A percentile compares a stretch with the other conserved stretches of the same genome.
phyloP scores from a whole-genome alignment of 2,888 invertebrate species.

The Sympetrum striolatum region DNA sequence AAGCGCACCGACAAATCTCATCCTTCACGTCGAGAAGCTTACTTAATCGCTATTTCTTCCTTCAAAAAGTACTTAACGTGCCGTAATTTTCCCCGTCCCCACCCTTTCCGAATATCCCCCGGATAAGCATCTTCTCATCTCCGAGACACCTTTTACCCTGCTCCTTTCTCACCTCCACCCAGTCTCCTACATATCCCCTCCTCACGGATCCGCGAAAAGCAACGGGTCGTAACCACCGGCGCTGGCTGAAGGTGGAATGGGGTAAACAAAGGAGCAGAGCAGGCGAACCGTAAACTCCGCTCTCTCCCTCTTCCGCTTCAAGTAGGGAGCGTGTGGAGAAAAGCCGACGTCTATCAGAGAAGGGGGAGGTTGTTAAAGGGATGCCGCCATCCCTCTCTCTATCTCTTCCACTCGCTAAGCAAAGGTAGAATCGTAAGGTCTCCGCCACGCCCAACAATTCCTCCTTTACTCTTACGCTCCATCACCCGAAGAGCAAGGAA shows the following conservation, averaged over 20 bases:
- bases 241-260: conserved; percentile 34
- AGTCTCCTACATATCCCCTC: neutral
- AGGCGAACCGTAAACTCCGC: conserved; percentile 40
- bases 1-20: neutral
- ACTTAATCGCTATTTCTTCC: neutral
- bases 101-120: neutral
- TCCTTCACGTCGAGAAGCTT: neutral
- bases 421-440: conserved; percentile 16
- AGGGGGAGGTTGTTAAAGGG: conserved; percentile 9
- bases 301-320: conserved; percentile 15
- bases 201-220: conserved; percentile 39
- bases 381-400: conserved; percentile 15
- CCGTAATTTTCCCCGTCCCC: neutral
- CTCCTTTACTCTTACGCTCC: neutral
- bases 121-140: neutral
- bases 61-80: neutral
- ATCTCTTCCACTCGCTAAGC: conserved; percentile 32
- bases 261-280: conserved; percentile 35
- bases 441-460: neutral
- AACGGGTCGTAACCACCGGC: conserved; percentile 38
- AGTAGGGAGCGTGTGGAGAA: neutral
- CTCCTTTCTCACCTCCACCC: conserved; percentile 2
- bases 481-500: neutral
- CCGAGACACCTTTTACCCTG: neutral
- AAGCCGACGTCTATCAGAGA: neutral